Base-by-base conservation (phyloP, 2,113 vertebrate genomes). In the Mustela nigripes region DNA sequence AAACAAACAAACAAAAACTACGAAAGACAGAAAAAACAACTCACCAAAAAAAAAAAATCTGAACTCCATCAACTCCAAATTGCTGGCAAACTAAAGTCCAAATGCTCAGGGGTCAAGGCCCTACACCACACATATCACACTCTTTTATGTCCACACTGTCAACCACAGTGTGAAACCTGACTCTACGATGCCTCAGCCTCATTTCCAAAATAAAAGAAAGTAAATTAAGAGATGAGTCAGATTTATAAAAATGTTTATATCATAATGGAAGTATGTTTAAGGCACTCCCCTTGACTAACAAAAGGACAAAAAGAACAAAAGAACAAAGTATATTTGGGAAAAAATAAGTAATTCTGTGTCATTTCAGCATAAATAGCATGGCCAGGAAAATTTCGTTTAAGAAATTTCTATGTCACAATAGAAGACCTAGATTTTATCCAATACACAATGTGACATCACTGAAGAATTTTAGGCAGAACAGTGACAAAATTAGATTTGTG, bases 391-490 rank as follows among this genome's bases (percentile, higher is more conserved):
- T 33, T 33, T 73, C 8, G 56, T 16, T 92, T 94, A 83, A 83
- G n/a, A 95, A 73, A 71, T 4, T 65, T 83, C 21, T 88, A 4
- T 83, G 11, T 97, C 12, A 94, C 45, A 80, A 67, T 60, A 83
- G 63, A 87, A 21, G 39, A 78, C 2, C 19, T 60, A 45, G 15
- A 91, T 56, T 92, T 85, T 86, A 36, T 67, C 8, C 69, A 76
- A 79, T 62, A 84, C 60, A 15, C 26, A 76, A 50, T 56, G 73
- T 14, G 69, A 95, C 92, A 81, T 79, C 19, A 93, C 14, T 96
- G 60, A 73, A 89, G 33, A 93, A 89, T 78, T 95, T 96, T 91
- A 83, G 76, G 50, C 28, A 92, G 76, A 94, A 53, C 73, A 88
- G 28, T 67, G 62, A 94, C 14, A 88, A 7, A 5, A 56, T 83